Evolutionary conservation across 2,113 vertebrate genomes (phyloP).

Genomic region (Barbus barbus): DNA sequence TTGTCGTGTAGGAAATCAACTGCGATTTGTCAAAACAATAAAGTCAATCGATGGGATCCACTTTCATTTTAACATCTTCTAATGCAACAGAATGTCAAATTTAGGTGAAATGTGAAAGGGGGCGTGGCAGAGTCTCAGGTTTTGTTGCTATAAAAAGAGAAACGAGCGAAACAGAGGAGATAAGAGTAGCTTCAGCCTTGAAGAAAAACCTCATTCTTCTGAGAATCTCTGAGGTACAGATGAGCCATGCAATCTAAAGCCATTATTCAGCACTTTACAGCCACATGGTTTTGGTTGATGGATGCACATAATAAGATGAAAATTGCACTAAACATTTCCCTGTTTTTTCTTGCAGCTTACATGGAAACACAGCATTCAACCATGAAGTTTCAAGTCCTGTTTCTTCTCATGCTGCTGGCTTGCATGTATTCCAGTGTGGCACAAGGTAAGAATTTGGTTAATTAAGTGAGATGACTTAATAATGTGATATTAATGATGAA

Average conservation of each 20-base stretch:
- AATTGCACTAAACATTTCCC: background rate
- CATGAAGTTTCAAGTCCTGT: constrained; percentile 70
- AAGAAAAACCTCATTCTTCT: background rate
- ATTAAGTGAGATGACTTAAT: background rate
- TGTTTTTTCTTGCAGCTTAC: constrained; percentile 17
- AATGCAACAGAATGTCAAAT: background rate
- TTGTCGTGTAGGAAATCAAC: background rate
- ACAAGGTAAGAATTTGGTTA: constrained; percentile 65
- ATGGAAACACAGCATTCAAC: background rate
- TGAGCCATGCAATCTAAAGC: background rate
- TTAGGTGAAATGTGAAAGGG: background rate
- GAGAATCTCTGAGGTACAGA: constrained; percentile 5
- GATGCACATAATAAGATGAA: background rate
- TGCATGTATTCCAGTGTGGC: constrained; percentile 71
- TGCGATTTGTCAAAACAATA: background rate
- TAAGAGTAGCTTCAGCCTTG: background rate
- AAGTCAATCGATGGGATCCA: background rate
- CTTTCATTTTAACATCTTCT: background rate
- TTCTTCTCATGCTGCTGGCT: constrained; percentile 67
- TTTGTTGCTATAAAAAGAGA: constrained; percentile 21
- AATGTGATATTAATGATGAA: background rate
- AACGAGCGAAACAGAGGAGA: background rate
- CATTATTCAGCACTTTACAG: background rate
- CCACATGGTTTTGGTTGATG: background rate
- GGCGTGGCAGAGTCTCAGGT: constrained; percentile 8